Conservation (phyloP, 1,140 invertebrate genomes). For the Drosophila ficusphila region DNA sequence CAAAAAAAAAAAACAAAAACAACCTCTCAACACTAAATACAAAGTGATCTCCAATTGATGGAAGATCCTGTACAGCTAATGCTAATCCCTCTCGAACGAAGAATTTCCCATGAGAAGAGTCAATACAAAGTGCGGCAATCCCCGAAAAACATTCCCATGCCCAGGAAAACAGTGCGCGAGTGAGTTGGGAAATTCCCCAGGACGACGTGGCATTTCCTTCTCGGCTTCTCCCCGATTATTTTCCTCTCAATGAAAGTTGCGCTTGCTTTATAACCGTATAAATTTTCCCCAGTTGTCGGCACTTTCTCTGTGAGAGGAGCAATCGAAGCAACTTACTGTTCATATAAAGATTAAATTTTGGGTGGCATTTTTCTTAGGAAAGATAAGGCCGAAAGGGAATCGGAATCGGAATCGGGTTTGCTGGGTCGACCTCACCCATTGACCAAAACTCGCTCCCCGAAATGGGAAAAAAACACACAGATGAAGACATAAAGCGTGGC, state of each 20-base stretch:
- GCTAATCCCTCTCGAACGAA: conserved; percentile 26
- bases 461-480: conserved; percentile 34
- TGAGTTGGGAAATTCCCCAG: conserved; percentile 37
- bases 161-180: conserved; percentile 2
- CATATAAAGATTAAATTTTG: conserved; percentile 72
- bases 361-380: conserved; percentile 75
- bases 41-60: conserved; percentile 39
- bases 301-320: conserved; percentile 56
- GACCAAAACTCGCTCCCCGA: conserved; percentile 32
- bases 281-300: conserved; percentile 22
- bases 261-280: neutral
- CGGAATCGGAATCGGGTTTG: conserved; percentile 14
- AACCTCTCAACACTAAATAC: conserved; percentile 8
- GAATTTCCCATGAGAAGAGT: conserved; percentile 45
- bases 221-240: neutral
- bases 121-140: conserved; percentile 30
- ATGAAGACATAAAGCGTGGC: conserved; percentile 82
- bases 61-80: conserved; percentile 21
- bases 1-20: neutral
- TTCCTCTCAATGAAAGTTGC: conserved; percentile 69
- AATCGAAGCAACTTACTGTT: conserved; percentile 29
- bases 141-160: conserved; percentile 33
- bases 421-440: conserved; percentile 38
- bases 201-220: conserved; percentile 29
- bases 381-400: conserved; percentile 60